Percentiles rank a stretch among this genome's conserved stretches.
These are phyloP conservation scores for Lithodes maja DNA, from an alignment of 2,888 invertebrate genomes.

Conservation along the genomic window DNA sequence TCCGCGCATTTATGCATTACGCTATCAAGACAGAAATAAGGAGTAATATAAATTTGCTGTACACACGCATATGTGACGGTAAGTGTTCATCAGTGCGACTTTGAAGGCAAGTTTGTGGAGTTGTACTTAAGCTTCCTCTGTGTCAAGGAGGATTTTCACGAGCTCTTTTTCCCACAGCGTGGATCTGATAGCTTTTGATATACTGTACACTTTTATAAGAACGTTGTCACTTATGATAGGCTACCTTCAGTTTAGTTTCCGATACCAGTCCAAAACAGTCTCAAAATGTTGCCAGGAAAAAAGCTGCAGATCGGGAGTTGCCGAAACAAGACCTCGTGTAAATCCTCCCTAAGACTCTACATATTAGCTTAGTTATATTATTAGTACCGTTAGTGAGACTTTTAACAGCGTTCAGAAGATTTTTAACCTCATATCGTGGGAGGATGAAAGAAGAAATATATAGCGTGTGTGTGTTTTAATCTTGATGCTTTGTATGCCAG, in stretches of 20 bases:
- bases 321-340: no score
- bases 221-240: no score
- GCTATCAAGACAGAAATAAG: background rate
- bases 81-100: conserved; percentile 12
- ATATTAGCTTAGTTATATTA: background rate
- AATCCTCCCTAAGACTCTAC: background rate
- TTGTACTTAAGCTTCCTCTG: conserved; percentile 23
- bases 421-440: background rate
- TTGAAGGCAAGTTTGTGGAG: conserved; percentile 1
- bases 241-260: no score
- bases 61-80: background rate
- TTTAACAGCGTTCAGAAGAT: background rate
- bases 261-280: no score
- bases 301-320: no score
- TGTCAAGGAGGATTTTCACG: background rate
- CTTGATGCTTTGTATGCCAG: background rate
- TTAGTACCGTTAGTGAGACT: background rate
- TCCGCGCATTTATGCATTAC: no score
- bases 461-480: background rate
- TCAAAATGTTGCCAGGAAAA: no score
- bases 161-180: no score
- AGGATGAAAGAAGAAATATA: background rate
- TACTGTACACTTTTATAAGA: no score
- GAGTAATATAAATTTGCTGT: background rate
- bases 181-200: no score